Evolutionary conservation across 2,113 vertebrate genomes (phyloP).

Genomic region (Girardinichthys multiradiatus): DNA sequence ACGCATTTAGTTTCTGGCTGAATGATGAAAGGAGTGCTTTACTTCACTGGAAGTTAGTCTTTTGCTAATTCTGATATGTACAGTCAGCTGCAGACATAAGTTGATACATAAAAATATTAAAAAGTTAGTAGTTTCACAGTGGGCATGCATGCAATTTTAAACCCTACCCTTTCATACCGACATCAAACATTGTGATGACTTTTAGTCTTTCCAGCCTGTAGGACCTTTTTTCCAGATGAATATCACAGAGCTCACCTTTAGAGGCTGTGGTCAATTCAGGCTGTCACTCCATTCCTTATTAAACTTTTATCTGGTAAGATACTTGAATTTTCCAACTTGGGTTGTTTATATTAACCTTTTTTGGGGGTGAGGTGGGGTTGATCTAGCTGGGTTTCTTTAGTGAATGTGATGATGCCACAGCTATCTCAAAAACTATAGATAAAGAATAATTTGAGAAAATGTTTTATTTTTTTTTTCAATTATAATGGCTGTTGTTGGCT

Average conservation of each 20-base stretch:
- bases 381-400: slow-evolving; percentile 53
- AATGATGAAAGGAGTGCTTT: slow-evolving; percentile 60
- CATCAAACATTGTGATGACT: slow-evolving; percentile 60
- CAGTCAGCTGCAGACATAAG: slow-evolving; percentile 46
- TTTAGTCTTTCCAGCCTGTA: slow-evolving; percentile 53
- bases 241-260: slow-evolving; percentile 30
- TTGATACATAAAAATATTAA: slow-evolving; percentile 19
- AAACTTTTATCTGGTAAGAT: slow-evolving; percentile 70
- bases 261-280: slow-evolving; percentile 56
- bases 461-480: slow-evolving; percentile 22
- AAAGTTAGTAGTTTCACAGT: slow-evolving; percentile 56
- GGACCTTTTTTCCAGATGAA: slow-evolving; percentile 38
- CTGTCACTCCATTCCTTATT: slow-evolving; percentile 68
- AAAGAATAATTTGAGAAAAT: slow-evolving; percentile 68
- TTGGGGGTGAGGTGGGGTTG: slow-evolving; percentile 50
- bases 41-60: slow-evolving; percentile 57
- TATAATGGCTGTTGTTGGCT: slow-evolving; percentile 40
- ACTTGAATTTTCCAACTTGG: slow-evolving; percentile 77
- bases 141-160: slow-evolving; percentile 71
- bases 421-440: slow-evolving; percentile 62
- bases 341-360: slow-evolving; percentile 30
- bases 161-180: slow-evolving; percentile 63
- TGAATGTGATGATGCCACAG: slow-evolving; percentile 74
- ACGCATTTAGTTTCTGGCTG: slow-evolving; percentile 60
- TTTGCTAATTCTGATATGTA: slow-evolving; percentile 65